Percentiles rank a stretch among this genome's conserved stretches.
Evolutionary conservation across 2,113 vertebrate species (phyloP).

Genomic region (Sorex fumeus): DNA sequence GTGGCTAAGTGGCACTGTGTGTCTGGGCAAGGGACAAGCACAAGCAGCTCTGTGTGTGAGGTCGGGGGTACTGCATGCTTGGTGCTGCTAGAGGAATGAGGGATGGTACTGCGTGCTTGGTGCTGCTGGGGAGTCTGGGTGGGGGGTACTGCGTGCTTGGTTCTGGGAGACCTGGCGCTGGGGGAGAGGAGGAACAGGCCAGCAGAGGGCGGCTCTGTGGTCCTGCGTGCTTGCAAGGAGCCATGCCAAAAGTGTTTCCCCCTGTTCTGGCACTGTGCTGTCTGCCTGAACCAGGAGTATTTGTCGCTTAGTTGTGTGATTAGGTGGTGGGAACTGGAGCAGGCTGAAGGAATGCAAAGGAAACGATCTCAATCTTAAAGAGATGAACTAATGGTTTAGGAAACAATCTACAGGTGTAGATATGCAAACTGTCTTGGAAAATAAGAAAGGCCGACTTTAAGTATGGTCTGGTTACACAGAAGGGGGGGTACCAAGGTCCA

Average conservation of each 20-base stretch:
- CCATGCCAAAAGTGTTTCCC: not conserved
- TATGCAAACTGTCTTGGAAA: conserved; percentile 10
- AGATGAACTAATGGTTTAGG: too few species aligned
- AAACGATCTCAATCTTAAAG: not conserved
- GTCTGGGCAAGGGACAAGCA: too few species aligned
- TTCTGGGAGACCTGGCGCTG: not conserved
- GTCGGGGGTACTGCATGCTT: too few species aligned
- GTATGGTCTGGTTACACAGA: not conserved
- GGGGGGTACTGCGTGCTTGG: too few species aligned
- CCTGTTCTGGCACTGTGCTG: not conserved
- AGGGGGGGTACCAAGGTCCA: too few species aligned
- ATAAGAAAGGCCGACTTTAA: conserved; percentile 11
- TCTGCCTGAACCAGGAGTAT: not conserved
- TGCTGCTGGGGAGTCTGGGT: too few species aligned
- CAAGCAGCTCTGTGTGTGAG: too few species aligned
- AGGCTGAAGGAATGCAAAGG: conserved; percentile 16
- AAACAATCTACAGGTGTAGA: not conserved
- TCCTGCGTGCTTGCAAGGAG: not conserved
- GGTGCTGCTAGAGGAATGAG: too few species aligned
- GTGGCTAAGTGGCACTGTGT: not conserved
- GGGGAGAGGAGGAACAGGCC: too few species aligned
- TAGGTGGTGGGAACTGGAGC: not conserved
- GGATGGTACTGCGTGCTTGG: too few species aligned
- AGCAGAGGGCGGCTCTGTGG: too few species aligned
- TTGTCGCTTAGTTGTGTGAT: not conserved